Evolutionary conservation across 2,888 invertebrate genomes (phyloP), one percentile per base, ranked within the genome.

Genomic region (Phaonia tiefii): DNA sequence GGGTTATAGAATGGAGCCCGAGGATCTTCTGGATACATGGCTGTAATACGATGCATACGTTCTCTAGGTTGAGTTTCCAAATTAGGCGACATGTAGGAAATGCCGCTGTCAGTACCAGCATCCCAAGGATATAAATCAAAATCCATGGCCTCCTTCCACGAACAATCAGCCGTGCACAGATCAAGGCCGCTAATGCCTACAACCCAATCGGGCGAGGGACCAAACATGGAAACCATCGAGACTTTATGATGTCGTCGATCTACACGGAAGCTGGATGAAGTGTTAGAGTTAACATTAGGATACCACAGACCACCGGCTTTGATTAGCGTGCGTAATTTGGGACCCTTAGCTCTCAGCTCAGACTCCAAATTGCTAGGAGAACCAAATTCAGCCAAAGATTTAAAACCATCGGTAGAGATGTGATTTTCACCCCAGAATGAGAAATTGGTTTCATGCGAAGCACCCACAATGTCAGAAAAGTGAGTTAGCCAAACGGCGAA

Each of bases 181-280:
- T 99, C 95, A 72, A 98, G 91, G 0, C 96, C 95, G 75, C 93
- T 96, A 39, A 99, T 94, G 0, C 99, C 99, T 54, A 98, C 96
- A 85, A 98, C 96, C 99, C 99, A 99, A 92, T 99, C 99, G 0
- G 99, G 99, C 11, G 98, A 97, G 0, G 99, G 99, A 0, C 98
- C 95, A 86, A 96, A 95, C 96, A 96, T 96, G 0, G 96, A 96
- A 0, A 95, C 95, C 2, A 99, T 89, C 0, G 98, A 98, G 71
- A 99, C 93, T 51, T 96, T 92, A 87, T 97, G 97, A 86, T 98
- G 94, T 86, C 94, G 94, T 74, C 95, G 93, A 90, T 98, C 98
- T 0, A 96, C 96, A 54, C 95, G 93, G 91, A 98, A 98, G 46
- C 93, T 93, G 0, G 96, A 94, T 13, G 94, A 93, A 0, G 98